A percentile compares a stretch with the other conserved stretches of the same genome.
Conservation (phyloP, 2,113 vertebrate species). For the Callithrix jacchus region DNA sequence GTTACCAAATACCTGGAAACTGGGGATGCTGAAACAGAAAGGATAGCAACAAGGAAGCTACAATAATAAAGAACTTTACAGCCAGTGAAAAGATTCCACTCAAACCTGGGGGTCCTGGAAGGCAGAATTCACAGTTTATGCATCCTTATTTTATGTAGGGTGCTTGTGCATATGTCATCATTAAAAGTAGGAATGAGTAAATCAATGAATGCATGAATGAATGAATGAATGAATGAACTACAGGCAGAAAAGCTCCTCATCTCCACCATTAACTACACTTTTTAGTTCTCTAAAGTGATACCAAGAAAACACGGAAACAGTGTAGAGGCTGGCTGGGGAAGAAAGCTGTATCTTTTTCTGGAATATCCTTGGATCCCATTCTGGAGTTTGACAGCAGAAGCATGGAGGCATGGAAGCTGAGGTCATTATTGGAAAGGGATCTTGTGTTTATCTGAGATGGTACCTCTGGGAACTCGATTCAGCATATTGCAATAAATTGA, state of each 20-base stretch:
- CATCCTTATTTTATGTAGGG: neutral
- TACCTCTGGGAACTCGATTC: no score
- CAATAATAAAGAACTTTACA: neutral
- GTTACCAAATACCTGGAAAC: neutral
- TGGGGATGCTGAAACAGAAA: neutral
- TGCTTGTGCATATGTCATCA: neutral
- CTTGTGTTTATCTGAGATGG: neutral
- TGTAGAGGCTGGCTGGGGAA: neutral
- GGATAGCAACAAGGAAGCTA: neutral
- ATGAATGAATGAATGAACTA: neutral
- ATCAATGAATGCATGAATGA: neutral
- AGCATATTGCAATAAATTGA: neutral
- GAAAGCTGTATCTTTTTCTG: neutral
- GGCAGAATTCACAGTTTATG: neutral
- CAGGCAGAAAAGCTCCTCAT: neutral
- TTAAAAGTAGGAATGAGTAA: neutral
- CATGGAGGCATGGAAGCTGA: accelerated
- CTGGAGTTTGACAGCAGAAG: neutral
- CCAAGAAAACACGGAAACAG: neutral
- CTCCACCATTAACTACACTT: neutral
- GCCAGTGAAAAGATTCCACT: neutral
- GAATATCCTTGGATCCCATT: neutral
- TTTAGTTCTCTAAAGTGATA: neutral
- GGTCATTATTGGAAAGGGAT: neutral
- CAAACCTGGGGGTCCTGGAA: neutral